Percentiles rank a stretch among this genome's conserved stretches.
phyloP scores from a whole-genome alignment of 2,888 invertebrate genomes.

The Neoaliturus tenellus region DNA sequence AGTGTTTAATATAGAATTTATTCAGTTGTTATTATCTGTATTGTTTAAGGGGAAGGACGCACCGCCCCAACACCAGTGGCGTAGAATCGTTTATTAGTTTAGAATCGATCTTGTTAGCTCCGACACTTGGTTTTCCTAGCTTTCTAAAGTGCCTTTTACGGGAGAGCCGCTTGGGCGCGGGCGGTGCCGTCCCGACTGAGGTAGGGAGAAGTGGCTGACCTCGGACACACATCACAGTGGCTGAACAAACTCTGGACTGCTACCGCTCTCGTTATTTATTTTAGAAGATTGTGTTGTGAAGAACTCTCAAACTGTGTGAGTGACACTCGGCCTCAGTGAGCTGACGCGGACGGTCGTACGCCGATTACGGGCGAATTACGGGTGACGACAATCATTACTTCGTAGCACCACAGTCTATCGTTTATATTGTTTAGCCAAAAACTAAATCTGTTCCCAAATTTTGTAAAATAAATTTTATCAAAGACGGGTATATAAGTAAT shows the following conservation, averaged over 20 bases:
- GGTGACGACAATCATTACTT: conserved; percentile 43
- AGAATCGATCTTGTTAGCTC: conserved; percentile 41
- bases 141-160: conserved; percentile 53
- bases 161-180: background rate
- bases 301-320: conserved; percentile 43
- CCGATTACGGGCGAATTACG: conserved; percentile 5
- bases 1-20: conserved; percentile 57
- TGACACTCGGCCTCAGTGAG: conserved; percentile 22
- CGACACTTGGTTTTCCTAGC: conserved; percentile 41
- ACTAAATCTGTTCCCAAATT: background rate
- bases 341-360: background rate
- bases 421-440: background rate
- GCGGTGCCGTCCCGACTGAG: background rate
- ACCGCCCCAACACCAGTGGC: conserved; percentile 2
- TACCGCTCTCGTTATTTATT: conserved; percentile 30
- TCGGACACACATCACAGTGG: conserved; percentile 30
- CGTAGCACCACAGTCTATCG: background rate
- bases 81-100: conserved; percentile 36
- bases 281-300: conserved; percentile 48
- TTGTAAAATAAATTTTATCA: background rate
- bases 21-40: conserved; percentile 49
- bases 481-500: background rate
- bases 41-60: conserved; percentile 24
- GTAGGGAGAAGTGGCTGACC: background rate
- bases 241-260: background rate